Percentiles rank a stretch among this genome's conserved stretches.
phyloP scores from a whole-genome alignment of 2,113 vertebrate genomes.

The Eulacestoma nigropectus region DNA sequence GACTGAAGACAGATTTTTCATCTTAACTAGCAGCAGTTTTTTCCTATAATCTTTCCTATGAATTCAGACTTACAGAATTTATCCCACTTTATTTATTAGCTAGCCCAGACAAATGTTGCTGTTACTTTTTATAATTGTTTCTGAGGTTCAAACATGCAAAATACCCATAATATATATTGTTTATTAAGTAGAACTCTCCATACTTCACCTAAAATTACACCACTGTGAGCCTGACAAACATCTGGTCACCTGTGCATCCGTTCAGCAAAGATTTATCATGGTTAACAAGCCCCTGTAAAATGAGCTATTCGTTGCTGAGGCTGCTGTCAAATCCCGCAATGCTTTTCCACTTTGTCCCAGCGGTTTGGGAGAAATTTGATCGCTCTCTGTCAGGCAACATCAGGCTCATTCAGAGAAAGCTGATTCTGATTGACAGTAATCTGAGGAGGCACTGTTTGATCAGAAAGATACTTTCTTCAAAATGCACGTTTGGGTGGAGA shows the following conservation, averaged over 20 bases:
- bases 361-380: neutral
- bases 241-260: neutral
- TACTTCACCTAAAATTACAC: neutral
- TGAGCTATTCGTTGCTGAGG: neutral
- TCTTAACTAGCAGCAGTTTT: neutral
- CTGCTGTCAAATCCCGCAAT: neutral
- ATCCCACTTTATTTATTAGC: neutral
- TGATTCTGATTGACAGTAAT: neutral
- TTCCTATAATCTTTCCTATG: neutral
- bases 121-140: neutral
- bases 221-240: neutral
- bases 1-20: neutral
- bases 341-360: neutral
- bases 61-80: neutral
- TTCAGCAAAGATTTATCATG: neutral
- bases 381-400: neutral
- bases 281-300: neutral
- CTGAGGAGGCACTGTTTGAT: neutral
- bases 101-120: neutral
- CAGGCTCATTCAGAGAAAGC: neutral
- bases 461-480: neutral
- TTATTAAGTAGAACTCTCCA: neutral
- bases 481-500: accelerated
- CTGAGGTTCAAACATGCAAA: neutral
- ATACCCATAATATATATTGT: neutral